Evolutionary conservation across 2,797 vertebrate genomes (phyloP).

Genomic region (Myotis myotis): DNA sequence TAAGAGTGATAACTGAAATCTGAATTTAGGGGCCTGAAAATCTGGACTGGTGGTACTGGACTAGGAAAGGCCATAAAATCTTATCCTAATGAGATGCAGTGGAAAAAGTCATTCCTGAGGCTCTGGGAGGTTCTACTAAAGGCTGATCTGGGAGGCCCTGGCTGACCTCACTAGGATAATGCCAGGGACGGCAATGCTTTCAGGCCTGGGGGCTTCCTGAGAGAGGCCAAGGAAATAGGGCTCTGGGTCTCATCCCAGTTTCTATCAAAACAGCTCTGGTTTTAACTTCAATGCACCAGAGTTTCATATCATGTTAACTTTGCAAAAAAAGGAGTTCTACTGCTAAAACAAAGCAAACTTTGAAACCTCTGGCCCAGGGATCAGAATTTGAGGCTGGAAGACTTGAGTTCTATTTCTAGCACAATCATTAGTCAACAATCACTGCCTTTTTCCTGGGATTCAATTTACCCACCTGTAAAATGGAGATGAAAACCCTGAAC

Average conservation of each 20-base stretch:
- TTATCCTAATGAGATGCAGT: neutral
- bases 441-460: neutral
- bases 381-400: neutral
- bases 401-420: neutral
- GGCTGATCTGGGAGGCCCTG: neutral
- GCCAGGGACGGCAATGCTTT: neutral
- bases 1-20: neutral
- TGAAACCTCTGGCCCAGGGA: neutral
- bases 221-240: neutral
- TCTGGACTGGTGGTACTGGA: neutral
- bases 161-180: neutral
- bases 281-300: neutral
- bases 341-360: conserved; percentile 2
- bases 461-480: neutral
- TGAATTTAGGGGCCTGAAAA: neutral
- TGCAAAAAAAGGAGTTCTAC: conserved; percentile 14
- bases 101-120: neutral
- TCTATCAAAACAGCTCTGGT: neutral
- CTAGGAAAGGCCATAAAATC: neutral
- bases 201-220: neutral
- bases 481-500: conserved; percentile 5
- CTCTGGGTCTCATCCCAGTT: neutral
- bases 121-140: neutral
- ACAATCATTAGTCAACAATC: neutral
- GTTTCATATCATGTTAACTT: neutral